Percentiles rank a stretch among this genome's conserved stretches.
These are phyloP conservation scores for Hypocryptadius cinnamomeus DNA, from an alignment of 2,113 vertebrate genomes.

Conservation along the genomic window DNA sequence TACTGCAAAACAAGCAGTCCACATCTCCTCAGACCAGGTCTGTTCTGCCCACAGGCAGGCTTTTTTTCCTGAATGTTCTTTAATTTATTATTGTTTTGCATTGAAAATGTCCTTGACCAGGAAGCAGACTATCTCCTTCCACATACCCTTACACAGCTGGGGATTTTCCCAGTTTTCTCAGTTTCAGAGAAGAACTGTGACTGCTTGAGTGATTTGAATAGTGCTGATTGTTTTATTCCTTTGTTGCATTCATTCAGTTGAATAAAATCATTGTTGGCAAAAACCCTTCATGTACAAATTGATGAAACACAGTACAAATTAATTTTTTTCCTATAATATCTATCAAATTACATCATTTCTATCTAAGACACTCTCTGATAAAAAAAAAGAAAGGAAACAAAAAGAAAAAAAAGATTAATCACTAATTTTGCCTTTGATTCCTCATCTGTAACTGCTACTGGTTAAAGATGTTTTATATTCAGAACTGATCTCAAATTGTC, in stretches of 20 bases:
- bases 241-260: neutral
- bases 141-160: neutral
- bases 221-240: neutral
- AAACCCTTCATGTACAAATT: neutral
- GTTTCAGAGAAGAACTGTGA: neutral
- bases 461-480: neutral
- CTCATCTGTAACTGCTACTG: neutral
- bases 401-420: neutral
- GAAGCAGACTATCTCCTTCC: neutral
- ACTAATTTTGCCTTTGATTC: neutral
- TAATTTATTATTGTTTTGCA: neutral
- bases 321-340: neutral
- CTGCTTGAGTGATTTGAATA: neutral
- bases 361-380: neutral
- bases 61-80: neutral
- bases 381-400: neutral
- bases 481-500: neutral
- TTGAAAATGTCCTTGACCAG: neutral
- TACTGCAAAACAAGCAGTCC: neutral
- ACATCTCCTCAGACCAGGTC: neutral
- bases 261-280: neutral
- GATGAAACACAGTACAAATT: neutral
- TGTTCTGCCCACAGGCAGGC: accelerated
- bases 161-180: neutral
- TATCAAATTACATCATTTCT: neutral